A percentile compares a stretch with the other conserved stretches of the same genome.
Conservation (phyloP, 2,888 invertebrate species). For the Trichopoda pennipes region DNA sequence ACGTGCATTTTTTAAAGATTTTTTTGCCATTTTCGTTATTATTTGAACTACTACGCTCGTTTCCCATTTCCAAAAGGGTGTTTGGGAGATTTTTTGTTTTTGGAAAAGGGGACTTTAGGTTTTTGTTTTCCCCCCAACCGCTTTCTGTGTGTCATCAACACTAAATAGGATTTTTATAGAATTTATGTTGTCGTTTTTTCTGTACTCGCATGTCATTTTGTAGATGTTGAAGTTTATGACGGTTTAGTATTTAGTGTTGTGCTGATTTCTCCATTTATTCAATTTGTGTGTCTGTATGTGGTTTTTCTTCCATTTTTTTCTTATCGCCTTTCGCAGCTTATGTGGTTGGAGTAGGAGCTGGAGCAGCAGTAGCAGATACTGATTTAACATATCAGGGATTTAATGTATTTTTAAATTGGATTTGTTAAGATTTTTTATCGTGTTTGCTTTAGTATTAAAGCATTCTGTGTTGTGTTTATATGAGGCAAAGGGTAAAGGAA, state of each 20-base stretch:
- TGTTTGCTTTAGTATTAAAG: slow-evolving; percentile 54
- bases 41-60: slow-evolving; percentile 34
- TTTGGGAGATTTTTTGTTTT: neutral
- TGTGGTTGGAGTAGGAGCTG: slow-evolving; percentile 28
- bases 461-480: slow-evolving; percentile 1
- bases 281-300: slow-evolving; percentile 56
- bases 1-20: slow-evolving; percentile 44
- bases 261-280: slow-evolving; percentile 68
- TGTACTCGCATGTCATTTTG: slow-evolving; percentile 38
- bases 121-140: slow-evolving; percentile 21
- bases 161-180: slow-evolving; percentile 64
- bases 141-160: slow-evolving; percentile 53
- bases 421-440: slow-evolving; percentile 58
- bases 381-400: slow-evolving; percentile 69
- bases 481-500: neutral
- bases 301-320: slow-evolving; percentile 18
- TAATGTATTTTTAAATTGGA: slow-evolving; percentile 68
- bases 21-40: slow-evolving; percentile 10
- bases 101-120: slow-evolving; percentile 4
- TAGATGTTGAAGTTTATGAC: slow-evolving; percentile 54
- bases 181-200: slow-evolving; percentile 53
- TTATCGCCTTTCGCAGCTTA: neutral
- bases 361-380: slow-evolving; percentile 58
- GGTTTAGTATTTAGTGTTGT: slow-evolving; percentile 63
- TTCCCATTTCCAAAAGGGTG: slow-evolving; percentile 29